Conservation (phyloP, 2,888 invertebrate species). For the Pyrrhia umbra region DNA sequence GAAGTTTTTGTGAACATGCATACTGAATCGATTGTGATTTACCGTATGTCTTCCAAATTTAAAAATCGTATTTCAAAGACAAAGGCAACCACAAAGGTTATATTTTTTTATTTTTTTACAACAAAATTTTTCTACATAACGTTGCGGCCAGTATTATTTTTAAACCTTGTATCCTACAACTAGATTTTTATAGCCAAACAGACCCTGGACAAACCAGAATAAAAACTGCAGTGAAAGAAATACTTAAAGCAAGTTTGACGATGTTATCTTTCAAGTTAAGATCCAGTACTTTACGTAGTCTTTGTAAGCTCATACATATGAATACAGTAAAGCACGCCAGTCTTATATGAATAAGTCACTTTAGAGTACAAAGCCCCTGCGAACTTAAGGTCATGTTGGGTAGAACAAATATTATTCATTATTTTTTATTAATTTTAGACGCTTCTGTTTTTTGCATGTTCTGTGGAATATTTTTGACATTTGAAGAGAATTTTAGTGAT, state of each 20-base stretch:
- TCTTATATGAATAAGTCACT: slow-evolving; percentile 45
- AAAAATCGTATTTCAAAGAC: neutral
- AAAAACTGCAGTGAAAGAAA: slow-evolving; percentile 45
- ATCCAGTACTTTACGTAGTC: slow-evolving; percentile 48
- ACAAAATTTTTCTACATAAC: neutral
- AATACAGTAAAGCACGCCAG: slow-evolving; percentile 38
- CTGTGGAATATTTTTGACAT: slow-evolving; percentile 30
- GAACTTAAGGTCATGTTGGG: slow-evolving; percentile 43
- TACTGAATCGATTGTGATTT: neutral
- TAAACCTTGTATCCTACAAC: slow-evolving; percentile 11
- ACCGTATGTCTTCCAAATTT: neutral
- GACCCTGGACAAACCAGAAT: slow-evolving; percentile 33
- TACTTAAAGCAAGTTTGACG: slow-evolving; percentile 36
- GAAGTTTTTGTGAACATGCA: neutral
- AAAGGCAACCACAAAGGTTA: neutral
- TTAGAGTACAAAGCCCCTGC: slow-evolving; percentile 56
- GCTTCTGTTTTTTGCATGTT: slow-evolving; percentile 16
- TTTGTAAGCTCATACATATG: slow-evolving; percentile 38
- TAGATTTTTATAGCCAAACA: slow-evolving; percentile 30
- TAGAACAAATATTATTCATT: slow-evolving; percentile 1
- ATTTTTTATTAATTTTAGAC: slow-evolving; percentile 12
- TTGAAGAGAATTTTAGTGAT: slow-evolving; percentile 8
- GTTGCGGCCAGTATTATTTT: neutral
- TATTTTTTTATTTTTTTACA: neutral
- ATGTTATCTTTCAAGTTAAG: slow-evolving; percentile 46